Percentiles rank a stretch among this genome's conserved stretches.
phyloP scores from a whole-genome alignment of 2,113 vertebrate genomes.

The Gambusia affinis region DNA sequence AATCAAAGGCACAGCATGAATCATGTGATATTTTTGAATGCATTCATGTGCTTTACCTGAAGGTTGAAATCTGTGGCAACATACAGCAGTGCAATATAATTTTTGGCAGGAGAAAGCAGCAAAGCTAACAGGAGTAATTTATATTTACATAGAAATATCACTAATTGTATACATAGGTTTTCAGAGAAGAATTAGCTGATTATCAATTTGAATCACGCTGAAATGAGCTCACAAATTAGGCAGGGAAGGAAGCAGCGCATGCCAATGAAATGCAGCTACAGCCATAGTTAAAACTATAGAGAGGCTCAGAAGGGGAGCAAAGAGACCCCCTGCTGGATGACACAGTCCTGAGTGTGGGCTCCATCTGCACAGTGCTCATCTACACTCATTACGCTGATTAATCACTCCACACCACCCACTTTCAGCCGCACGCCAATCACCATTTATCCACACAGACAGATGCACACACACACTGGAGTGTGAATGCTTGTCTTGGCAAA shows the following conservation, averaged over 20 bases:
- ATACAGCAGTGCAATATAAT: not conserved
- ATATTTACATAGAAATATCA: constrained; percentile 22
- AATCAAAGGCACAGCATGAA: not conserved
- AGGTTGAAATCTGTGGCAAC: not conserved
- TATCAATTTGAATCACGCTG: constrained; percentile 22
- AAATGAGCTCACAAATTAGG: constrained; percentile 38
- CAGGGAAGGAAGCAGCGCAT: constrained; percentile 23
- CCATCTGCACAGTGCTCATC: constrained; percentile 73
- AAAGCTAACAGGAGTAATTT: not conserved
- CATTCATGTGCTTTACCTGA: not conserved
- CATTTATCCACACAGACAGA: constrained; percentile 70
- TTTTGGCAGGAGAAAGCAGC: constrained; percentile 4
- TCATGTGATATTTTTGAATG: not conserved
- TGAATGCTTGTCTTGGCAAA: constrained; percentile 16
- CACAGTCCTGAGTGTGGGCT: constrained; percentile 69
- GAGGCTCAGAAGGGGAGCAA: constrained; percentile 43
- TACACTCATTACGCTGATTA: constrained; percentile 75
- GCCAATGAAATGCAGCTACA: constrained; percentile 34
- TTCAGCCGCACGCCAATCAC: constrained; percentile 72
- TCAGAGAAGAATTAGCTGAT: constrained; percentile 19
- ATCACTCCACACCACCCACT: constrained; percentile 75
- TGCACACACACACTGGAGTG: constrained; percentile 50
- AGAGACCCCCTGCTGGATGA: constrained; percentile 67
- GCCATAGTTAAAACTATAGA: constrained; percentile 37
- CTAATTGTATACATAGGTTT: constrained; percentile 19